Percentiles rank a stretch among this genome's conserved stretches.
Evolutionary conservation across 2,888 invertebrate species (phyloP).

Genomic region (Metacarcinus magister): DNA sequence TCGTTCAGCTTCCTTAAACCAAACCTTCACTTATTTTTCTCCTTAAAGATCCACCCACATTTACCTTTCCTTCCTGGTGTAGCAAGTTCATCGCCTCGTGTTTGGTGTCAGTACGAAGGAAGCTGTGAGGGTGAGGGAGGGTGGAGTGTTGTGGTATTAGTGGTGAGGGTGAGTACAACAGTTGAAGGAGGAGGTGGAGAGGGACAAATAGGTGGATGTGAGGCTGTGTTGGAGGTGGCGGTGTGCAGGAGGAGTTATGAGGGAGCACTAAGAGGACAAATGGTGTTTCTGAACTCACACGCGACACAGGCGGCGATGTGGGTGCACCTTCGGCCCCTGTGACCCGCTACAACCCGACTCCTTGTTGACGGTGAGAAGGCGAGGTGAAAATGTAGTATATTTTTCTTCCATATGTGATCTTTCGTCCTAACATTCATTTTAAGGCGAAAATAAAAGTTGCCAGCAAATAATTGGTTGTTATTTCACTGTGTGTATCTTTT

Average conservation of each 20-base stretch:
- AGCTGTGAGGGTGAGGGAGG: background rate
- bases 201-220: background rate
- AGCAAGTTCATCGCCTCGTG: background rate
- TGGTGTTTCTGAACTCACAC: slow-evolving; percentile 43
- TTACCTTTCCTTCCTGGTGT: background rate
- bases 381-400: slow-evolving; percentile 31
- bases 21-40: background rate
- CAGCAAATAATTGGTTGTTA: background rate
- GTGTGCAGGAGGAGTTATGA: background rate
- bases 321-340: background rate
- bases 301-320: slow-evolving; percentile 19
- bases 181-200: background rate
- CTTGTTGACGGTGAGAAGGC: slow-evolving; percentile 31
- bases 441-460: slow-evolving; percentile 29
- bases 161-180: background rate
- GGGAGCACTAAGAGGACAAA: slow-evolving; percentile 46
- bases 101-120: background rate
- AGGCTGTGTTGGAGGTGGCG: slow-evolving; percentile 27
- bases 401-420: slow-evolving; percentile 9
- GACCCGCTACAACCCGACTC: background rate
- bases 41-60: background rate
- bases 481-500: background rate
- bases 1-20: background rate
- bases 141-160: background rate
- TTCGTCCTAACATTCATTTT: background rate